Percentiles rank a stretch among this genome's conserved stretches.
Conservation (phyloP, 2,797 vertebrate genomes). For the Chanos chanos region DNA sequence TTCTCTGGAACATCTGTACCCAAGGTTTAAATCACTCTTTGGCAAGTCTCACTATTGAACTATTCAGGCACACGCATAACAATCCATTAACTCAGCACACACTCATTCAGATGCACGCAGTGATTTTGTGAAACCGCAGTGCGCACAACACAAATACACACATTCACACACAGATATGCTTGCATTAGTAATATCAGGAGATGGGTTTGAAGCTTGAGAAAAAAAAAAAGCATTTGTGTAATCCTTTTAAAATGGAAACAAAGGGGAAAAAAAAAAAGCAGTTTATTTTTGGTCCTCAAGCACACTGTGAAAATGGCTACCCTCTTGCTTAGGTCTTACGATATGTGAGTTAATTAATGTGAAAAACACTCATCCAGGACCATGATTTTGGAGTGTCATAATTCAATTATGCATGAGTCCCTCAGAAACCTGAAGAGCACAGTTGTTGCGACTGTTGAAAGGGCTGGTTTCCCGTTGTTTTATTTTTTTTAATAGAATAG, state of each 20-base stretch:
- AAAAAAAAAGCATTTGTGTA: too few species aligned
- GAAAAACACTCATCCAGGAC: not conserved
- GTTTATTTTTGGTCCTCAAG: too few species aligned
- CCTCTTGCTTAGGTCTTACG: too few species aligned
- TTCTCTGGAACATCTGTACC: conserved; percentile 12
- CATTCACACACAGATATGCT: conserved; percentile 1
- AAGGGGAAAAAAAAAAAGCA: too few species aligned
- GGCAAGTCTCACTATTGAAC: not conserved
- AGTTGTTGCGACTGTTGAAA: not conserved
- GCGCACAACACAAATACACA: not conserved
- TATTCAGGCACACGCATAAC: not conserved
- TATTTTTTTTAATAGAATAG: too few species aligned
- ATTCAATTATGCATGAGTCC: not conserved
- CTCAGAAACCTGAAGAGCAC: not conserved
- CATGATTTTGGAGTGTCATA: not conserved
- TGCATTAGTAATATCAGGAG: not conserved
- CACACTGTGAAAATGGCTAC: too few species aligned
- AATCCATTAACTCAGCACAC: too few species aligned
- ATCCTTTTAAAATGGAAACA: too few species aligned
- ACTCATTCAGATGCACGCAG: too few species aligned
- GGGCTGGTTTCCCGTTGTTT: not conserved
- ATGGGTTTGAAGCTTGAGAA: too few species aligned
- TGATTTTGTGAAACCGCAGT: too few species aligned
- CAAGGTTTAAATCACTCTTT: too few species aligned
- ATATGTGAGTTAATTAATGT: not conserved